A percentile compares a stretch with the other conserved stretches of the same genome.
Conservation (phyloP, 2,888 invertebrate genomes). For the Ceraclea dissimilis region DNA sequence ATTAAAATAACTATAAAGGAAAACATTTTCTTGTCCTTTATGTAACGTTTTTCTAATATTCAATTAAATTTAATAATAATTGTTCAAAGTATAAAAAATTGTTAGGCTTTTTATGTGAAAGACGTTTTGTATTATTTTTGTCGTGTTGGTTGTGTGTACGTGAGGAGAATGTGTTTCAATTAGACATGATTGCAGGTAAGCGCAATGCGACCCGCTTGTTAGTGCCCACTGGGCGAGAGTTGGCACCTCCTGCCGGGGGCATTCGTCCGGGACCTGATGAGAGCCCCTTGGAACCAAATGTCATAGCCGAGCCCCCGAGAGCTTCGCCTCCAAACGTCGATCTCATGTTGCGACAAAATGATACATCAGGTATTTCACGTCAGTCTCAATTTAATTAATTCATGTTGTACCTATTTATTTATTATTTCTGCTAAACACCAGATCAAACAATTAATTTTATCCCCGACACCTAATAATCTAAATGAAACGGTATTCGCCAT, state of each 20-base stretch:
- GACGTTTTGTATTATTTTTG: too few relatives aligned
- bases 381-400: background rate
- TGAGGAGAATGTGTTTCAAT: background rate
- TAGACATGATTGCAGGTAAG: constrained; percentile 32
- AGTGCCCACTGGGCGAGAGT: constrained; percentile 21
- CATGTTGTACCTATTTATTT: background rate
- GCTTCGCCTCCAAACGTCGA: constrained; percentile 24
- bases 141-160: background rate
- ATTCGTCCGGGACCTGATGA: constrained; percentile 26
- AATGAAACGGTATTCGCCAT: too few relatives aligned
- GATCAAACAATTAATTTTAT: too few relatives aligned
- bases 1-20: too few relatives aligned
- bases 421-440: too few relatives aligned
- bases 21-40: too few relatives aligned
- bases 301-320: constrained; percentile 18
- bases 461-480: too few relatives aligned
- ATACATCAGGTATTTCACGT: constrained; percentile 24
- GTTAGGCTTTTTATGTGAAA: too few relatives aligned
- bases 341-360: constrained; percentile 25
- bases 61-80: too few relatives aligned
- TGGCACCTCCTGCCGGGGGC: constrained; percentile 28
- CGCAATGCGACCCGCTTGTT: constrained; percentile 28
- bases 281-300: constrained; percentile 10
- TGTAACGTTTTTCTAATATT: too few relatives aligned
- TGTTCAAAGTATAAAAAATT: too few relatives aligned